Percentiles rank a stretch among this genome's conserved stretches.
Conservation (phyloP, 2,797 vertebrate species). For the Pseudomugil gertrudae region DNA sequence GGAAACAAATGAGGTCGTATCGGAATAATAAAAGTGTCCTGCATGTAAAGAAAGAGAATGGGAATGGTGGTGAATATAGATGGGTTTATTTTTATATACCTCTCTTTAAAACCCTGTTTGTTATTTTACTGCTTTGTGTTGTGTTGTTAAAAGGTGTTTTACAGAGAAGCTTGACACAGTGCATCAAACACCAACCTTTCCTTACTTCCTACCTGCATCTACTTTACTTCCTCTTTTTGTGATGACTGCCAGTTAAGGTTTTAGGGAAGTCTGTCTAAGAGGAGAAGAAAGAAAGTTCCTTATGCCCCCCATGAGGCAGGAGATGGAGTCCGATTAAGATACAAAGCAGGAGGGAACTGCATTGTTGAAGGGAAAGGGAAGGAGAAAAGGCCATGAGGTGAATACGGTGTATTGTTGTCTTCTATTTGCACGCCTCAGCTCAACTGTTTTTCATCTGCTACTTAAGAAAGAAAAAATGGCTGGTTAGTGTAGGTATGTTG, state of each 20-base stretch:
- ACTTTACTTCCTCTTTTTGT: conserved; percentile 70
- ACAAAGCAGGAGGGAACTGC: conserved; percentile 60
- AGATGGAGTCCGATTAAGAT: conserved; percentile 69
- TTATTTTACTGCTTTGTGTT: conserved; percentile 1
- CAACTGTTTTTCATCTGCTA: neutral
- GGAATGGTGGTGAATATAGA: neutral
- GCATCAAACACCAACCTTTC: conserved; percentile 27
- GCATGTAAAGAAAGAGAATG: neutral
- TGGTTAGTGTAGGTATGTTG: conserved; percentile 15
- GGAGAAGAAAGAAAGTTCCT: conserved; percentile 82
- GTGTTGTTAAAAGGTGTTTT: conserved; percentile 4
- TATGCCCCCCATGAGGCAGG: conserved; percentile 62
- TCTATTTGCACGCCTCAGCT: conserved; percentile 22
- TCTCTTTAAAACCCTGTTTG: neutral
- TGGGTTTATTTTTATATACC: neutral
- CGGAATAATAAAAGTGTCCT: neutral
- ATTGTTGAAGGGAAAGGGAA: conserved; percentile 64
- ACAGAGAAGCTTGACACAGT: conserved; percentile 14
- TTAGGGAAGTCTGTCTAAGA: conserved; percentile 74
- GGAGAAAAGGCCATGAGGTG: conserved; percentile 59
- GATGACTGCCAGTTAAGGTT: conserved; percentile 63
- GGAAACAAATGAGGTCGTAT: neutral
- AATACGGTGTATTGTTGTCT: conserved; percentile 40
- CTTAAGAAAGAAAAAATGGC: conserved; percentile 23
- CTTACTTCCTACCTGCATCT: conserved; percentile 71